These are phyloP conservation scores for Colius striatus DNA, from an alignment of 2,113 vertebrate genomes.

Conservation along the genomic window DNA sequence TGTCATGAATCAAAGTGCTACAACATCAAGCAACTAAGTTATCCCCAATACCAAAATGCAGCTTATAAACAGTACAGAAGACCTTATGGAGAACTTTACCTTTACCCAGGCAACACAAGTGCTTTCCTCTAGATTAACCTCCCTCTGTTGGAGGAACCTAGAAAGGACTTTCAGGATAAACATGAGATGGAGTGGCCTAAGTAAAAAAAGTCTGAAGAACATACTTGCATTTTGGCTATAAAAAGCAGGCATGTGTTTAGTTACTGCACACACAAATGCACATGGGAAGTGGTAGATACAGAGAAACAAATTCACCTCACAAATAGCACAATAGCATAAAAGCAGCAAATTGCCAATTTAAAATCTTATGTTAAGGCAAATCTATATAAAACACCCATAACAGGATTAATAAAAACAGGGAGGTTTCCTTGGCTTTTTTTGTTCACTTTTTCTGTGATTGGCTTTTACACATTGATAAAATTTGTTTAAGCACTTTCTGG, in stretches of 20 bases:
- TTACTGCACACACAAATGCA: conserved; percentile 38
- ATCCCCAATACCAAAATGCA: neutral
- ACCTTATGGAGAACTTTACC: neutral
- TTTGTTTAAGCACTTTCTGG: conserved; percentile 96
- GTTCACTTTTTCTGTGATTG: conserved; percentile 89
- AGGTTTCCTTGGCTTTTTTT: conserved; percentile 7
- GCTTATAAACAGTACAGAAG: conserved; percentile 13
- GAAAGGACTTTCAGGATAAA: conserved; percentile 39
- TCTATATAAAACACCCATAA: conserved; percentile 54
- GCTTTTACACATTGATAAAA: conserved; percentile 96
- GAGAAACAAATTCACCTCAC: conserved; percentile 42
- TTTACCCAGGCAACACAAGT: neutral
- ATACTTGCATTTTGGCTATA: neutral
- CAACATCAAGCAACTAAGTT: neutral
- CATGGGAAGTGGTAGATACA: conserved; percentile 22
- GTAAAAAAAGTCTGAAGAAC: conserved; percentile 25
- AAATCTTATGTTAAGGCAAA: conserved; percentile 57
- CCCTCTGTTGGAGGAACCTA: neutral
- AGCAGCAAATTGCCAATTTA: conserved; percentile 44
- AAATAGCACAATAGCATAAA: conserved; percentile 52
- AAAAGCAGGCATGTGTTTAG: conserved; percentile 34
- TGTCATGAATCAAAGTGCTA: neutral
- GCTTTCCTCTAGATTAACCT: neutral
- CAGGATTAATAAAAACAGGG: conserved; percentile 17
- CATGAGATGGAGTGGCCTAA: neutral